Conservation (phyloP, 2,888 invertebrate species). For the Nephrotoma appendiculata region DNA sequence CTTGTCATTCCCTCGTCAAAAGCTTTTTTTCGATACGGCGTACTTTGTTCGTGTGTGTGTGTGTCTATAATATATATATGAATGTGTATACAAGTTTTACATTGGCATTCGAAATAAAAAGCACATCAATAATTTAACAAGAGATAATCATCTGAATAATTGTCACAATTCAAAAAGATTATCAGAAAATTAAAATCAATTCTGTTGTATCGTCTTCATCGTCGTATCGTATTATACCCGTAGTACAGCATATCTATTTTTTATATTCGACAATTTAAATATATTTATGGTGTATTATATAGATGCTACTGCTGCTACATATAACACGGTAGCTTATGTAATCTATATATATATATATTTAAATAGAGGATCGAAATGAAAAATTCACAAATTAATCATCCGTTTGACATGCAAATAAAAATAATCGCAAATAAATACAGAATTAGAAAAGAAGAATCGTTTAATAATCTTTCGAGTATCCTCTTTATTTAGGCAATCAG, state of each 20-base stretch:
- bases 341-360: neutral
- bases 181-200: neutral
- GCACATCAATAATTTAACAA: neutral
- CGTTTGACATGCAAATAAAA: neutral
- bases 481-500: neutral
- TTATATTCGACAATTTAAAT: neutral
- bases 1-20: neutral
- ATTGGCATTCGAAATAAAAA: neutral
- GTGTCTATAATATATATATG: too few species aligned
- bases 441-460: neutral
- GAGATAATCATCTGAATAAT: neutral
- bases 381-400: neutral
- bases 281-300: neutral
- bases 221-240: neutral
- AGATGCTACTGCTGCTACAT: too few species aligned
- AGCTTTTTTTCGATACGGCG: neutral
- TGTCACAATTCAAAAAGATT: neutral
- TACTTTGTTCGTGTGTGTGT: neutral
- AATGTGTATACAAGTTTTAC: neutral
- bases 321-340: too few species aligned
- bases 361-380: neutral
- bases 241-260: neutral
- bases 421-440: neutral
- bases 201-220: neutral
- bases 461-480: neutral